Conservation (phyloP, 2,113 vertebrate genomes). For the Myrmecobius fasciatus region DNA sequence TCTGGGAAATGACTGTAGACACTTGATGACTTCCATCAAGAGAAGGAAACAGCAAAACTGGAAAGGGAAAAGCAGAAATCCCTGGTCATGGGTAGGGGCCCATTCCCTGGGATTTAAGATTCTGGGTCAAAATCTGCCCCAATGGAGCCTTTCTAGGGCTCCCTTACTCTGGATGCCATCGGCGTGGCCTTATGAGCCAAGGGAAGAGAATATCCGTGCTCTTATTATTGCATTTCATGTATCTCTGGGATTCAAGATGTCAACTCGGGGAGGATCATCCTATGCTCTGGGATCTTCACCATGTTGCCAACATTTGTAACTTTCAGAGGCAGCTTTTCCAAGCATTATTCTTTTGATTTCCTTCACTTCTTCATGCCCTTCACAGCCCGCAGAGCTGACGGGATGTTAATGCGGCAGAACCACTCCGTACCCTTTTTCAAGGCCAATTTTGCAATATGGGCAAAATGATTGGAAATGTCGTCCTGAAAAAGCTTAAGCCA, state of each 20-base stretch:
- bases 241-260: slow-evolving; percentile 57
- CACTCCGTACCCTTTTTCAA: slow-evolving; percentile 88
- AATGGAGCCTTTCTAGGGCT: slow-evolving; percentile 75
- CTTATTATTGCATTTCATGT: slow-evolving; percentile 71
- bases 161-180: slow-evolving; percentile 44
- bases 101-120: slow-evolving; percentile 75
- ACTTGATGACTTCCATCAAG: slow-evolving; percentile 78
- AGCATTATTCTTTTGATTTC: slow-evolving; percentile 75
- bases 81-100: slow-evolving; percentile 57
- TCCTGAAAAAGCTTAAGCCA: slow-evolving; percentile 87
- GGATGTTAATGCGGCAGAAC: slow-evolving; percentile 85
- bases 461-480: slow-evolving; percentile 87
- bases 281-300: slow-evolving; percentile 64
- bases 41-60: slow-evolving; percentile 70
- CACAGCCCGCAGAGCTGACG: slow-evolving; percentile 84
- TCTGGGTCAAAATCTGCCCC: slow-evolving; percentile 63
- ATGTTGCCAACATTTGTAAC: slow-evolving; percentile 56
- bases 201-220: slow-evolving; percentile 63
- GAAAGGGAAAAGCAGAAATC: slow-evolving; percentile 71
- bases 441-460: slow-evolving; percentile 89
- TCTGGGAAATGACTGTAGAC: slow-evolving; percentile 80
- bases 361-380: slow-evolving; percentile 83
- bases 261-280: slow-evolving; percentile 65
- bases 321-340: slow-evolving; percentile 73
- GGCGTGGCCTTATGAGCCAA: slow-evolving; percentile 67